These are phyloP conservation scores for Lanistes nyassanus DNA, from an alignment of 1,140 invertebrate species.

Conservation along the genomic window DNA sequence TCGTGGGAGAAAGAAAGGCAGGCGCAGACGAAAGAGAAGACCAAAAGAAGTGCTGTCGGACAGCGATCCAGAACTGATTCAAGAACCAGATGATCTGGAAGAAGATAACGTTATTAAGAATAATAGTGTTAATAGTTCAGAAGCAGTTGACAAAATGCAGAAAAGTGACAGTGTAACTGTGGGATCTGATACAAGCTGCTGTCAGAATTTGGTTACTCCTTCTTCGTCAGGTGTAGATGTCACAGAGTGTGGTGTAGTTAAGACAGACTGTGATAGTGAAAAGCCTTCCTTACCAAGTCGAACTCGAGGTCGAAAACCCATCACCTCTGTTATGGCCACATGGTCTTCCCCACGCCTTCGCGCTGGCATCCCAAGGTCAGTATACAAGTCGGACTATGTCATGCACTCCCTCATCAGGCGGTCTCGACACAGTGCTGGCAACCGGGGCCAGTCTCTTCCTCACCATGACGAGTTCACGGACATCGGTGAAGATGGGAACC, in stretches of 20 bases:
- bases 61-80: conserved; percentile 17
- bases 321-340: conserved; percentile 25
- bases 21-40: conserved; percentile 15
- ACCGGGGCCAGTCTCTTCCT: neutral
- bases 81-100: conserved; percentile 1
- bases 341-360: conserved; percentile 18
- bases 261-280: conserved; percentile 6
- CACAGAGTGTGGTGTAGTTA: neutral
- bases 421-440: conserved; percentile 6
- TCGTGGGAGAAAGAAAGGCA: neutral
- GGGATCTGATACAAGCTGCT: neutral
- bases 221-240: neutral
- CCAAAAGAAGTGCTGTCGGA: conserved; percentile 4
- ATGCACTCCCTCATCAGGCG: conserved; percentile 35
- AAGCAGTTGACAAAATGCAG: neutral
- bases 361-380: conserved; percentile 15
- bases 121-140: too few relatives aligned
- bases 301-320: conserved; percentile 31
- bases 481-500: conserved; percentile 17
- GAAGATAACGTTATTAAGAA: neutral
- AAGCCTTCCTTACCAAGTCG: conserved; percentile 23
- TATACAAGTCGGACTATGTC: conserved; percentile 33
- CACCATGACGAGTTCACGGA: conserved; percentile 16
- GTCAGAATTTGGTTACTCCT: neutral
- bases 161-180: neutral